A percentile compares a stretch with the other conserved stretches of the same genome.
These are phyloP conservation scores for Cichladusa arquata DNA, from an alignment of 2,113 vertebrate genomes.

Conservation along the genomic window DNA sequence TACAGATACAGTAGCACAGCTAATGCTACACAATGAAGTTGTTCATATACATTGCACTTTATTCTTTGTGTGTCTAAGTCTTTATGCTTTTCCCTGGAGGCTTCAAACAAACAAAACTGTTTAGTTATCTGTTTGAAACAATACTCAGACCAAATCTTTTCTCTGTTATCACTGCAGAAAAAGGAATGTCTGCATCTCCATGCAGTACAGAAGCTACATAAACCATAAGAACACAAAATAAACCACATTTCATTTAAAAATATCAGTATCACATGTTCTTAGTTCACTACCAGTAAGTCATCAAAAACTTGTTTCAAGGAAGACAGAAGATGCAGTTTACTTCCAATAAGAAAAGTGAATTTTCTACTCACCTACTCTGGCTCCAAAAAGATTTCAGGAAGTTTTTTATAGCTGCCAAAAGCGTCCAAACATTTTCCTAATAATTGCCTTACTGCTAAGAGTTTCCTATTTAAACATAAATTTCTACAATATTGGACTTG, in stretches of 20 bases:
- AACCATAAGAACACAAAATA: neutral
- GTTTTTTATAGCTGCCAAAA: neutral
- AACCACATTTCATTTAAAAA: neutral
- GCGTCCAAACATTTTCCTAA: neutral
- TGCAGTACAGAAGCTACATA: neutral
- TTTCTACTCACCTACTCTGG: neutral
- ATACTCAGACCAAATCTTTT: neutral
- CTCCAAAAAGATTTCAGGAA: neutral
- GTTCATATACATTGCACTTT: neutral
- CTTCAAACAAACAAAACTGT: neutral
- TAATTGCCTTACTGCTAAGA: neutral
- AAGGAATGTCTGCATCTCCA: neutral
- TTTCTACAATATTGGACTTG: neutral
- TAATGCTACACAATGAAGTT: neutral
- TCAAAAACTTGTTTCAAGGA: neutral
- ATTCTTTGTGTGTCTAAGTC: neutral
- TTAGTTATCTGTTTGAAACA: neutral
- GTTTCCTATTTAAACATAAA: neutral
- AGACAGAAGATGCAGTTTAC: neutral
- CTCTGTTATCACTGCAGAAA: neutral
- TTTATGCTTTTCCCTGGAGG: neutral
- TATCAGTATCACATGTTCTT: neutral
- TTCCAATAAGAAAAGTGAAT: neutral
- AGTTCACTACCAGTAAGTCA: neutral
- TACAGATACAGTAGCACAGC: neutral